Base-by-base conservation (phyloP, 2,113 vertebrate genomes). In the Illadopsis cleaveri region DNA sequence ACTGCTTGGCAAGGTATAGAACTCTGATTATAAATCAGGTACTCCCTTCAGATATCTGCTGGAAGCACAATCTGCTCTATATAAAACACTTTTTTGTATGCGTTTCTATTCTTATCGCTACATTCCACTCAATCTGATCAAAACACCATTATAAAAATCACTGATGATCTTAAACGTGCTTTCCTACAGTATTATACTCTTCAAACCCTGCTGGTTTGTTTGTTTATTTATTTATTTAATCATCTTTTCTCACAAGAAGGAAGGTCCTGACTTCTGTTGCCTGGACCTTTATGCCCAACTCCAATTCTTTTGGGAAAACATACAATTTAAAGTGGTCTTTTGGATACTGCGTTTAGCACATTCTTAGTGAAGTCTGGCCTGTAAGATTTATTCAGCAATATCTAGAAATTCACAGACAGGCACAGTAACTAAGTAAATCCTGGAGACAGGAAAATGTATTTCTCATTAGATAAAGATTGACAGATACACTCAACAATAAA, bases 1-100 rank as follows among this genome's bases (percentile, higher is more conserved):
- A 80, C 17, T 77, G 14, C 68, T 88, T 89, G 50, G 54, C 38
- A 90, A 83, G n/a, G 23, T 73, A 30, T 62, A 70, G 65, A 71
- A 76, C 33, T 89, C 38, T 78, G 66, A n/a, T 71, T 85, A 53
- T 93, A 94, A 96, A 86, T 78, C 83, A 72, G 65, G 62, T 68
- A 42, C 1, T 1, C 15, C 11, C 18, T 45, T 85, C 33, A 66
- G 20, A 33, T 70, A 62, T 44, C 45, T 83, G 14, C 58, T 89
- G 35, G 62, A 79, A 93, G n/a, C 38, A 60, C 33, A 51, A 14
- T 75, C 69, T 68, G 18, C 24, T 51, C 37, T 35, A 12, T 35
- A 50, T 56, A 83, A 77, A 80, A 15, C 25, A 62, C 20, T 81
- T 44, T 22, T 22, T 19, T 62, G 8, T 54, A 73, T 61, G 24